phyloP scores from a whole-genome alignment of 2,797 vertebrate species.

The Sebastolobus alascanus region DNA sequence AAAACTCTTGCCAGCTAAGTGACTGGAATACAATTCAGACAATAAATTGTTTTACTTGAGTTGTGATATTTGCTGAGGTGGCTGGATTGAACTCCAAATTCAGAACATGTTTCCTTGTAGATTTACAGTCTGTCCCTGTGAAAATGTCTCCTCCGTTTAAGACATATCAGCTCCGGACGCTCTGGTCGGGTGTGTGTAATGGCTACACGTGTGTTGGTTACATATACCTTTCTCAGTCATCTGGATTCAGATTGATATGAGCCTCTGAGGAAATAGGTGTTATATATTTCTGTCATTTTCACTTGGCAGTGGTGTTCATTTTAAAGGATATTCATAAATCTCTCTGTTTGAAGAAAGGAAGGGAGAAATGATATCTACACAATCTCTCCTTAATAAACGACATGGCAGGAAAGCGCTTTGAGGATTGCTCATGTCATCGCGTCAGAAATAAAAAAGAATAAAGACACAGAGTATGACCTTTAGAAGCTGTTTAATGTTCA shows the following conservation, averaged over 20 bases:
- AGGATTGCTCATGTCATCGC: slow-evolving; percentile 15
- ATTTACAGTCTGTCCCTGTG: slow-evolving; percentile 39
- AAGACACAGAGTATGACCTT: slow-evolving; percentile 43
- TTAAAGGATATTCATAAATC: slow-evolving; percentile 41
- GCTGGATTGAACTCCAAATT: slow-evolving; percentile 13
- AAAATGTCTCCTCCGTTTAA: slow-evolving; percentile 55
- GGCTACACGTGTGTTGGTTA: slow-evolving; percentile 3
- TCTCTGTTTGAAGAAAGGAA: slow-evolving; percentile 26
- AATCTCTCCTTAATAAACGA: slow-evolving; percentile 2
- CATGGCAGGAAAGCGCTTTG: slow-evolving; percentile 18
- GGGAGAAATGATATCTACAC: slow-evolving; percentile 3
- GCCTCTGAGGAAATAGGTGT: slow-evolving; percentile 29
- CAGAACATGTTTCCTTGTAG: slow-evolving; percentile 30
- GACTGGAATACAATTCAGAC: slow-evolving; percentile 47
- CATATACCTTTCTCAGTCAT: slow-evolving; percentile 23
- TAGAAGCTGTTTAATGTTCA: slow-evolving; percentile 22
- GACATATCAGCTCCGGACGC: slow-evolving; percentile 27
- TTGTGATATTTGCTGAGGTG: slow-evolving; percentile 23
- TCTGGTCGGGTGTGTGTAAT: not conserved
- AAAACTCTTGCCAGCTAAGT: slow-evolving; percentile 24
- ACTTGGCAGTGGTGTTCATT: slow-evolving; percentile 20
- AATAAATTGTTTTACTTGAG: slow-evolving; percentile 57
- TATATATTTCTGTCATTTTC: slow-evolving; percentile 37
- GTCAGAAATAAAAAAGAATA: slow-evolving; percentile 29
- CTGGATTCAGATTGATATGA: slow-evolving; percentile 36